These are phyloP conservation scores for Mugil cephalus DNA, from an alignment of 2,113 vertebrate genomes.

Conservation along the genomic window DNA sequence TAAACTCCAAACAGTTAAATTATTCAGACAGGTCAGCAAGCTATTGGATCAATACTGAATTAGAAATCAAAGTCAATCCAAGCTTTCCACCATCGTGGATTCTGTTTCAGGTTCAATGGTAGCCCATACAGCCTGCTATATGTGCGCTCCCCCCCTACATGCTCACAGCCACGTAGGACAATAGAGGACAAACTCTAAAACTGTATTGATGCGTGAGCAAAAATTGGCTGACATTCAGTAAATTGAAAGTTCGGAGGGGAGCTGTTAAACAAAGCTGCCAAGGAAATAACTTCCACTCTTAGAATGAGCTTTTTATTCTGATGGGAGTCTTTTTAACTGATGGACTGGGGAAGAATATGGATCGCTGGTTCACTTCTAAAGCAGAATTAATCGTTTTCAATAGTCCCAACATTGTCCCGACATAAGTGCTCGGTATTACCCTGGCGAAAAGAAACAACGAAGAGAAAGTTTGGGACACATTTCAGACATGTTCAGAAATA, in stretches of 20 bases:
- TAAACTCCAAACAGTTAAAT: slow-evolving; percentile 47
- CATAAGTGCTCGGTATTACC: neutral
- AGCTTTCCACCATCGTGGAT: slow-evolving; percentile 46
- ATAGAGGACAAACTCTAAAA: slow-evolving; percentile 51
- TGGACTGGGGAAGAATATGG: slow-evolving; percentile 37
- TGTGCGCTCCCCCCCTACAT: neutral
- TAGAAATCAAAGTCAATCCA: slow-evolving; percentile 61
- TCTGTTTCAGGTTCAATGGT: slow-evolving; percentile 50
- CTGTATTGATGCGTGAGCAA: slow-evolving; percentile 43
- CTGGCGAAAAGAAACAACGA: neutral
- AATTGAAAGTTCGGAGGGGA: slow-evolving; percentile 60
- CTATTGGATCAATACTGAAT: slow-evolving; percentile 60
- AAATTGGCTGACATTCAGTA: slow-evolving; percentile 54
- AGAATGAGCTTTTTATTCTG: slow-evolving; percentile 53
- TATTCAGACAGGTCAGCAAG: slow-evolving; percentile 59
- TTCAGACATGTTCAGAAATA: slow-evolving; percentile 24
- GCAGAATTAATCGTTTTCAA: slow-evolving; percentile 41
- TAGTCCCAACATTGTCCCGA: neutral
- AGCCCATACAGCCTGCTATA: slow-evolving; percentile 13
- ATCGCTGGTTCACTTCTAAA: slow-evolving; percentile 18
- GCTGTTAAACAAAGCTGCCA: slow-evolving; percentile 65
- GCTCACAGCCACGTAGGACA: slow-evolving; percentile 41
- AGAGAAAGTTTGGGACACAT: slow-evolving; percentile 1
- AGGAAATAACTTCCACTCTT: slow-evolving; percentile 56
- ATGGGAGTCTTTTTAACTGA: slow-evolving; percentile 59